Base-by-base conservation (phyloP, 2,797 vertebrate genomes). In the Nannoperca australis region DNA sequence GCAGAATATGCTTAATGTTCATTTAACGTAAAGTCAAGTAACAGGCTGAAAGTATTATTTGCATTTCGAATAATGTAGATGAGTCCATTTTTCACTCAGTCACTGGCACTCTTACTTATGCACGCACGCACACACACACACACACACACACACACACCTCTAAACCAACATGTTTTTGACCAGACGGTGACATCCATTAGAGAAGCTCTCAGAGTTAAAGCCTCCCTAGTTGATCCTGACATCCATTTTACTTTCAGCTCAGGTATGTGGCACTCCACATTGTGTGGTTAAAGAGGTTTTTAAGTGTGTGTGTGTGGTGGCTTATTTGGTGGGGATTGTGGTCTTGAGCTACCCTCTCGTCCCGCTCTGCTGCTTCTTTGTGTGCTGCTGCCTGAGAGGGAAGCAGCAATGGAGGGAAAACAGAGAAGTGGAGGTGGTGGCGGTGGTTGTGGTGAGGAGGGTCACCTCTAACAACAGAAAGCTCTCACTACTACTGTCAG, bases 201-300 rank as follows among this genome's bases (percentile, higher is more conserved):
- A 64, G 67, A 27, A 75, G n/a, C 78, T 59, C 67, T 75, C 55
- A 18, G 45, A 54, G 76, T 42, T 24, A 50, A 84, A 84, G 62
- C 74, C 82, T 76, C 76, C n/a, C 74, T 61, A 73, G 71, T 82
- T 86, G 80, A 79, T 84, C 70, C 78, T 36, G 34, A 78, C 73
- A 71, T 83, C 83, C 81, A 73, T 84, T 88, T 78, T 78, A 36
- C 85, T 89, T 82, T 87, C 74, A 82, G 83, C 84, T 78, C 87
- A 85, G 88, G 88, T 88, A 91, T 90, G 88, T 74, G 78, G 63
- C 81, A 36, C 83, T 91, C 67, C 49, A 81, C 49, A 17, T 7
- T 7, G 49, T 60, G 34, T 50, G 53, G 75, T 62, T 77, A 47
- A 50, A 79, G 70, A 79, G 66, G 9, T 61, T 74, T 70, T 79